Evolutionary conservation across 2,797 vertebrate genomes (phyloP).

Genomic region (Sciaenops ocellatus): DNA sequence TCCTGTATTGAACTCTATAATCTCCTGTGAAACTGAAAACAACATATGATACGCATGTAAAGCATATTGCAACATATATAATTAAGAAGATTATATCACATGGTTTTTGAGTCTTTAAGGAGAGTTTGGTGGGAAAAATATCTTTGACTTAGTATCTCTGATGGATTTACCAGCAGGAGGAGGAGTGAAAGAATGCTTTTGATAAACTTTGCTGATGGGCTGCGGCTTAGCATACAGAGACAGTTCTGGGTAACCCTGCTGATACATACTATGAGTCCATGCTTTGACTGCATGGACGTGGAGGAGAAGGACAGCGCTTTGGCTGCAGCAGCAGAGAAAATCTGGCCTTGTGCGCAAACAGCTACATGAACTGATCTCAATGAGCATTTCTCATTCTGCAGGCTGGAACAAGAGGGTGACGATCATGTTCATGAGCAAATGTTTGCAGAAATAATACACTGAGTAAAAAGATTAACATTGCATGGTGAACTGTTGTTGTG

Average conservation of each 20-base stretch:
- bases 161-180: neutral
- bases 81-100: neutral
- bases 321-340: neutral
- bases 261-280: neutral
- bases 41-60: neutral
- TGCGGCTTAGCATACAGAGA: neutral
- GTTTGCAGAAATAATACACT: neutral
- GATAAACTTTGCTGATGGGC: neutral
- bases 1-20: neutral
- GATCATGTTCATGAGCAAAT: neutral
- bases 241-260: neutral
- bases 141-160: neutral
- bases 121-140: neutral
- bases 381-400: neutral
- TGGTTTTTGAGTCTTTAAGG: neutral
- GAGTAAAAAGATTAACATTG: neutral
- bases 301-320: neutral
- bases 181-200: constrained; percentile 31
- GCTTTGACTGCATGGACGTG: neutral
- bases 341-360: neutral
- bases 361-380: neutral
- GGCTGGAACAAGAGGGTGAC: neutral
- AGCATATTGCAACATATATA: neutral
- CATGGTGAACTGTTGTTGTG: too few species aligned
- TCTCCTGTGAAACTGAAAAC: constrained; percentile 12